A percentile compares a stretch with the other conserved stretches of the same genome.
These are phyloP conservation scores for Hyposmocoma kahamanoa DNA, from an alignment of 1,140 invertebrate species.

Conservation along the genomic window DNA sequence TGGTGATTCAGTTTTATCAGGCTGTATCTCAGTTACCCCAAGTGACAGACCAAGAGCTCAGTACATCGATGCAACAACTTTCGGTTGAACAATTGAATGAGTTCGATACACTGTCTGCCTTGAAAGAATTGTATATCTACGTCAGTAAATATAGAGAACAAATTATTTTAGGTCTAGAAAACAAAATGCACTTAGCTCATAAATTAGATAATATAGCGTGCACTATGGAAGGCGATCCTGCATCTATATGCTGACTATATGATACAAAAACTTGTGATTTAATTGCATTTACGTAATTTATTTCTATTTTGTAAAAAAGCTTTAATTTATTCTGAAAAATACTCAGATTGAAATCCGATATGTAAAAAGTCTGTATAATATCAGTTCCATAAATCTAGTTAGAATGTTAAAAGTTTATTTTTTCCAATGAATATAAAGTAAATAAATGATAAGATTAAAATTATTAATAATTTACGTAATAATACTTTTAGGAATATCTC, in stretches of 20 bases:
- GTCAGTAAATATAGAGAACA: conserved; percentile 94
- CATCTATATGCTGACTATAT: conserved; percentile 73
- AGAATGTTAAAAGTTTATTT: conserved; percentile 29
- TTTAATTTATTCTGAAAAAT: conserved; percentile 71
- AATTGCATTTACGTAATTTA: conserved; percentile 70
- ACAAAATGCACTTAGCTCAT: conserved; percentile 90
- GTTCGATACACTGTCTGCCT: conserved; percentile 91
- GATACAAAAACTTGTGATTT: conserved; percentile 57
- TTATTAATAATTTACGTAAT: conserved; percentile 17
- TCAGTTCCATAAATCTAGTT: conserved; percentile 51
- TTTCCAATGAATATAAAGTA: conserved; percentile 27
- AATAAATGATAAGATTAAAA: conserved; percentile 18
- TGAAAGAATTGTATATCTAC: conserved; percentile 96
- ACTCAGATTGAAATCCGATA: conserved; percentile 56
- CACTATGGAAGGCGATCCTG: conserved; percentile 87
- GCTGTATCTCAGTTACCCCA: conserved; percentile 89
- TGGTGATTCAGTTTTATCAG: conserved; percentile 90
- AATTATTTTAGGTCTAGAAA: conserved; percentile 90
- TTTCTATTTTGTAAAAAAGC: conserved; percentile 70
- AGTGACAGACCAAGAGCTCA: conserved; percentile 94
- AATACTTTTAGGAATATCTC: conserved; percentile 16
- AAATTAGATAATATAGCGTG: conserved; percentile 92
- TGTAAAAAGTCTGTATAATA: conserved; percentile 68
- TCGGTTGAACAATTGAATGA: conserved; percentile 90
- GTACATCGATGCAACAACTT: conserved; percentile 92